phyloP scores from a whole-genome alignment of 2,113 vertebrate genomes.

The Prunella fulvescens region DNA sequence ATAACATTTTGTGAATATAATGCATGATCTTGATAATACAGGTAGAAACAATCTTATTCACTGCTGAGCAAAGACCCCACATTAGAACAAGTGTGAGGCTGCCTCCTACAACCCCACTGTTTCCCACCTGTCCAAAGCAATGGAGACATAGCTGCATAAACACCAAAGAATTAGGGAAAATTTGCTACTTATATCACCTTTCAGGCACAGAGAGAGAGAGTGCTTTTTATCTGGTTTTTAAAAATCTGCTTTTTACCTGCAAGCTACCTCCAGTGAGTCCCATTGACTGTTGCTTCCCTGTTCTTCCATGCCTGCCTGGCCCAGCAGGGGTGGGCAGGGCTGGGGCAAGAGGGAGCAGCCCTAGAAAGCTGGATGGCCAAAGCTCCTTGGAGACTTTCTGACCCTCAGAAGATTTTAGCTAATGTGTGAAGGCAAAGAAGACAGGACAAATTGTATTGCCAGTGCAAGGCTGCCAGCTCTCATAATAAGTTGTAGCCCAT shows the following conservation, averaged over 20 bases:
- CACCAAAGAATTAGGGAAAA: background rate
- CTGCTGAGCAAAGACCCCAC: background rate
- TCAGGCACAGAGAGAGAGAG: background rate
- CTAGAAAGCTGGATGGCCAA: background rate
- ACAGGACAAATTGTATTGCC: background rate
- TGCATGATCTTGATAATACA: background rate
- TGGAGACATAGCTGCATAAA: rapidly evolving
- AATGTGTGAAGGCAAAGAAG: background rate
- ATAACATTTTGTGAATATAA: background rate
- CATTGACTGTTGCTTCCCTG: background rate
- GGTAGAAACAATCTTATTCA: background rate
- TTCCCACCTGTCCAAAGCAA: background rate
- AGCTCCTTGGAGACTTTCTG: background rate
- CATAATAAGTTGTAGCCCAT: rapidly evolving
- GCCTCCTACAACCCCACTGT: background rate
- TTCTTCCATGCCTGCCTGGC: background rate
- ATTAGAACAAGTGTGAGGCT: background rate
- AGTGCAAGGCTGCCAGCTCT: background rate
- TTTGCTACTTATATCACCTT: background rate
- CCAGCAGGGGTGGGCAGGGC: background rate
- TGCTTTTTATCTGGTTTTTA: background rate
- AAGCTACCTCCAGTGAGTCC: background rate
- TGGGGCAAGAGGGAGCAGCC: background rate
- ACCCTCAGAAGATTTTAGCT: background rate
- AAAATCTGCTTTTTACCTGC: rapidly evolving